These are phyloP conservation scores for Ceratosolen fusciceps DNA, from an alignment of 1,140 invertebrate species.

Conservation along the genomic window DNA sequence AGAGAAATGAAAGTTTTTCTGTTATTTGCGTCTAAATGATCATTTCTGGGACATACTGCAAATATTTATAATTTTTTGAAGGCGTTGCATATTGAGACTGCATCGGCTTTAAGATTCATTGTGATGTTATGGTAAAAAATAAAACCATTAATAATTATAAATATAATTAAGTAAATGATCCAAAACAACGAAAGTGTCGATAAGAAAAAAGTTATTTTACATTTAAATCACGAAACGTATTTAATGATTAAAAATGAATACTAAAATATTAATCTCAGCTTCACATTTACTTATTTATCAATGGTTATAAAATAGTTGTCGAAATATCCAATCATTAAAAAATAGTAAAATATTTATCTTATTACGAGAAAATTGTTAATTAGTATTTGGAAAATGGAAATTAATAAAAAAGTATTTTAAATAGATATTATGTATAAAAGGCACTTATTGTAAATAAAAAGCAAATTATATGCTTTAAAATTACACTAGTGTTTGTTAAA, in stretches of 20 bases:
- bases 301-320: too few relatives aligned
- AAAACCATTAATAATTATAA: conserved; percentile 26
- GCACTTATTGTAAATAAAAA: too few relatives aligned
- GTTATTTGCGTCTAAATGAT: conserved; percentile 37
- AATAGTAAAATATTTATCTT: too few relatives aligned
- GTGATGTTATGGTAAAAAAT: conserved; percentile 49
- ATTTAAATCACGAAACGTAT: background rate
- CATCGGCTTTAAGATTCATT: conserved; percentile 53
- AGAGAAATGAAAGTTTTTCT: conserved; percentile 38
- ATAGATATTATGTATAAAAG: too few relatives aligned
- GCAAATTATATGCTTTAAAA: too few relatives aligned
- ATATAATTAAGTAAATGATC: conserved; percentile 14
- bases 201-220: conserved; percentile 12
- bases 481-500: too few relatives aligned
- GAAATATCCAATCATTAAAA: too few relatives aligned
- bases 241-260: background rate
- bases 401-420: too few relatives aligned
- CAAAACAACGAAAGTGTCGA: background rate
- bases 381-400: too few relatives aligned
- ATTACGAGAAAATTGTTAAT: too few relatives aligned
- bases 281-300: too few relatives aligned
- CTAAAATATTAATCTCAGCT: too few relatives aligned
- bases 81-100: conserved; percentile 50
- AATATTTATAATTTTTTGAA: conserved; percentile 37
- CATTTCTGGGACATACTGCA: conserved; percentile 20